A percentile compares a stretch with the other conserved stretches of the same genome.
These are phyloP conservation scores for Thereva unica DNA, from an alignment of 2,888 invertebrate species.

Conservation along the genomic window DNA sequence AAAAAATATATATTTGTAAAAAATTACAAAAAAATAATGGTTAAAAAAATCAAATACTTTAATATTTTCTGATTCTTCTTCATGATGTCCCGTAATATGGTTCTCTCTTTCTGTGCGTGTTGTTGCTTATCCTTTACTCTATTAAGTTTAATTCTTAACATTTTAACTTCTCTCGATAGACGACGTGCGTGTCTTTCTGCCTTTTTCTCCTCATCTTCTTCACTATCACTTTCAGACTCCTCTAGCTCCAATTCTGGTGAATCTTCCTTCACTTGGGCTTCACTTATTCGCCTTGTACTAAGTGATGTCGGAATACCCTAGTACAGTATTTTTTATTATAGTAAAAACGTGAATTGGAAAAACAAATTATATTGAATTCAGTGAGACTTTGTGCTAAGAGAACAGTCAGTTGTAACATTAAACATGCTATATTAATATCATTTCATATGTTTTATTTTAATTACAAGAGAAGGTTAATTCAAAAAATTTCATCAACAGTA, in stretches of 20 bases:
- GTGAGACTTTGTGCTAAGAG: too few species aligned
- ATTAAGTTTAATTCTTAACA: conserved; percentile 59
- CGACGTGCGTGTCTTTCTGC: conserved; percentile 73
- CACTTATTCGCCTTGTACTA: conserved; percentile 55
- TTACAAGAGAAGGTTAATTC: too few species aligned
- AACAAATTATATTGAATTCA: not conserved
- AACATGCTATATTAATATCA: too few species aligned
- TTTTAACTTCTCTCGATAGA: conserved; percentile 58
- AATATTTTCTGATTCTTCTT: conserved; percentile 79
- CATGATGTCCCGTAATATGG: conserved; percentile 76
- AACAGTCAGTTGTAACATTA: too few species aligned
- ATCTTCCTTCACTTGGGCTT: conserved; percentile 60
- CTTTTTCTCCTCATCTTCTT: conserved; percentile 69
- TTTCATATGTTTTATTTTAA: too few species aligned
- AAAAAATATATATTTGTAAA: conserved; percentile 37
- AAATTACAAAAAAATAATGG: conserved; percentile 5
- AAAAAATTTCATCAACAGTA: too few species aligned
- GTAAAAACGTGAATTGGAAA: not conserved
- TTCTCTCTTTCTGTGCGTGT: conserved; percentile 77
- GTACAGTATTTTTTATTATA: not conserved
- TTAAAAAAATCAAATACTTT: conserved; percentile 59
- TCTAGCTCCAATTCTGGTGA: conserved; percentile 65
- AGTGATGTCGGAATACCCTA: conserved; percentile 44
- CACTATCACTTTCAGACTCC: conserved; percentile 66
- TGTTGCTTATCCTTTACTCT: conserved; percentile 67